Percentiles rank a stretch among this genome's conserved stretches.
phyloP scores from a whole-genome alignment of 2,113 vertebrate genomes.

The Anguilla japonica region DNA sequence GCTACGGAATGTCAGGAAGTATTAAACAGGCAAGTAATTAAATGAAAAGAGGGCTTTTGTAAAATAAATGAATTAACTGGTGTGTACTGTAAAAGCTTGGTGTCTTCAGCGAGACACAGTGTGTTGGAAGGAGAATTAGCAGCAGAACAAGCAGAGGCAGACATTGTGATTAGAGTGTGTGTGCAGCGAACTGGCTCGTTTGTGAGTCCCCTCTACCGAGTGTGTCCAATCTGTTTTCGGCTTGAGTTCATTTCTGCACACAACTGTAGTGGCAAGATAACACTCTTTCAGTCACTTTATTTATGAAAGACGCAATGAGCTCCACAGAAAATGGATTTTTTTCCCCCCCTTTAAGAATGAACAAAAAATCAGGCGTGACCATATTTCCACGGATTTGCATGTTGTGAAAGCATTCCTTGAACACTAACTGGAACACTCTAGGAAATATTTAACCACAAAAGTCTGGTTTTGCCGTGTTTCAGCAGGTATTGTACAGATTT shows the following conservation, averaged over 20 bases:
- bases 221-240: constrained; percentile 54
- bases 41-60: no score
- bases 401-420: neutral
- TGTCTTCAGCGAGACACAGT: no score
- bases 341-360: neutral
- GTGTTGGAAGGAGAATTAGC: no score
- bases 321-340: constrained; percentile 41
- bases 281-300: constrained; percentile 52
- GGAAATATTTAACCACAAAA: neutral
- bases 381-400: neutral
- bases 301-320: constrained; percentile 49
- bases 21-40: no score
- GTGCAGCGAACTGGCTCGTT: constrained; percentile 43
- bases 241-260: constrained; percentile 56
- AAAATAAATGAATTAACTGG: no score
- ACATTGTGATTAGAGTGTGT: neutral
- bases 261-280: constrained; percentile 50
- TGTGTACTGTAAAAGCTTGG: no score
- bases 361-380: neutral
- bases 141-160: no score
- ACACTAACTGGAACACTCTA: neutral
- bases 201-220: constrained; percentile 34
- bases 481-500: neutral
- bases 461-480: neutral
- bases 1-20: no score